These are phyloP conservation scores for Apocrypta bakeri DNA, from an alignment of 1,140 invertebrate genomes.

Conservation along the genomic window DNA sequence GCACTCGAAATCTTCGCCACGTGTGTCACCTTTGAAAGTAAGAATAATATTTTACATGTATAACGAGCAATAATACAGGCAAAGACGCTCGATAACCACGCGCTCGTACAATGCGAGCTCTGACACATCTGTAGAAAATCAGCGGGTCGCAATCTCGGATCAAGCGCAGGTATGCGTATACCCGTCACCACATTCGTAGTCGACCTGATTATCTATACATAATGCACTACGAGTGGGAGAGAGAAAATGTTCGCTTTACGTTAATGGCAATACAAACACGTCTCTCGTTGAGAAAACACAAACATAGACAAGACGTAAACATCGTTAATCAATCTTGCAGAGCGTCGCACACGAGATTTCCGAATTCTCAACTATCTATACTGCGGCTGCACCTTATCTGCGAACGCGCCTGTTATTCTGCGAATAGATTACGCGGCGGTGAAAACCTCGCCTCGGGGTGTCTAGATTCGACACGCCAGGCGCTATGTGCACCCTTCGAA, in stretches of 20 bases:
- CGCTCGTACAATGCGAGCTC: neutral
- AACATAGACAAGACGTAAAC: constrained; percentile 34
- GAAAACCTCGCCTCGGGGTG: constrained; percentile 14
- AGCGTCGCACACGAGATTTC: neutral
- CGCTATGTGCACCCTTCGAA: neutral
- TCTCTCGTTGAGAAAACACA: constrained; percentile 8
- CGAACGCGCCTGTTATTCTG: neutral
- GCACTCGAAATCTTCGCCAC: neutral
- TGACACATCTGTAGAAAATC: neutral
- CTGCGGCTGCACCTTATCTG: neutral
- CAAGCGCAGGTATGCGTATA: neutral
- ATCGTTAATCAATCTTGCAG: constrained; percentile 34
- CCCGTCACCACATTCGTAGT: neutral
- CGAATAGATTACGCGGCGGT: neutral
- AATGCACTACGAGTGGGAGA: too few species aligned
- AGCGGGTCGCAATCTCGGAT: neutral
- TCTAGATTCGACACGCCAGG: too few species aligned
- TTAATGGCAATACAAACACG: constrained; percentile 5
- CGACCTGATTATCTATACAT: constrained; percentile 23
- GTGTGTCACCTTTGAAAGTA: neutral
- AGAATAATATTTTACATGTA: neutral
- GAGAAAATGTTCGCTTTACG: neutral
- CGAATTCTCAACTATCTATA: constrained; percentile 22
- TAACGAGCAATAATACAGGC: neutral
- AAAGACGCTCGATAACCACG: neutral